Base-by-base conservation (phyloP, 2,888 invertebrate genomes). In the Nymphalis c-album region DNA sequence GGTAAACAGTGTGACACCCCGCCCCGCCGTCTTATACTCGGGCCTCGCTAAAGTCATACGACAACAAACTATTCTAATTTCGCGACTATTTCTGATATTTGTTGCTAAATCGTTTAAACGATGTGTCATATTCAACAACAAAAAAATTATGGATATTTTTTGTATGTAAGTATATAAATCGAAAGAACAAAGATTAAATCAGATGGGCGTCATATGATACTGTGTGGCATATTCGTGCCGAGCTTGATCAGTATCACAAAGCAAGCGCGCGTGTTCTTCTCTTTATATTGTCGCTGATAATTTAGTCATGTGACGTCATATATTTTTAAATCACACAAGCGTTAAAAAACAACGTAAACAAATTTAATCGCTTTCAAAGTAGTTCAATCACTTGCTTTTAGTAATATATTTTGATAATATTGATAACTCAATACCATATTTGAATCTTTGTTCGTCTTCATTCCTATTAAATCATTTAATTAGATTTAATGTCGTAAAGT, bases 271-370 rank as follows among this genome's bases (percentile, higher is more conserved):
- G 90, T 91, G 91, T 81, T 77, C 82, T 74, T 72, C 89, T 86
- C 79, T 87, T 91, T 91, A 90, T 86, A 85, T 79, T 80, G 76
- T 77, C 71, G 67, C 85, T 87, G 90, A 87, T 91, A 91, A 91
- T 90, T 88, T 81, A 59, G 66, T 69, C 68, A 66, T 67, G 72
- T 85, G 83, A 90, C 88, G 88, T 87, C 86, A 86, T 75, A 55
- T 60, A 61, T 61, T 63, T 55, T 69, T 63, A 67, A 71, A 70
- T 65, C 66, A 60, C 22, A 69, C 17, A 58, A 51, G 72, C 76
- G 83, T 81, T 83, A 84, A 86, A 82, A 79, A 74, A 73, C 73
- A 81, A 63, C 72, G 80, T 83, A 84, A 73, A 86, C 77, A 81
- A 76, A 59, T 67, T 75, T 77, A 72, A 77, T 31, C 57, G n/a